These are phyloP conservation scores for Scaptomyza montana DNA, from an alignment of 1,140 invertebrate species.

Conservation along the genomic window DNA sequence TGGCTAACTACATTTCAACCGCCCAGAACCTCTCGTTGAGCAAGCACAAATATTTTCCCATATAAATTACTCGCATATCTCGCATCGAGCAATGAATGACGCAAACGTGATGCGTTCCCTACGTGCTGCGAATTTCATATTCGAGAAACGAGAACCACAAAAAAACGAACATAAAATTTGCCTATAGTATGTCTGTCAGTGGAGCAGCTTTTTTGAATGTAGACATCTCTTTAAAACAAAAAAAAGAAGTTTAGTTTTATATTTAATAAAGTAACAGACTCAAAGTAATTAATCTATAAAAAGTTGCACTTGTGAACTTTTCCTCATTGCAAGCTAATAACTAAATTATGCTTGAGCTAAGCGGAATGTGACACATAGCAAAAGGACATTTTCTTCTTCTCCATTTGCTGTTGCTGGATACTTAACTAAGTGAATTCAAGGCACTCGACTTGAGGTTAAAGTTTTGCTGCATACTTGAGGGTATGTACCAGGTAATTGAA, in stretches of 20 bases:
- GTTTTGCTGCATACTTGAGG: slow-evolving; percentile 52
- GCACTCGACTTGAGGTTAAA: slow-evolving; percentile 18
- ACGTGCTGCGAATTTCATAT: slow-evolving; percentile 75
- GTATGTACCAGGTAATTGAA: slow-evolving; percentile 67
- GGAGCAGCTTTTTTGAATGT: neutral
- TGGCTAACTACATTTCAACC: slow-evolving; percentile 52
- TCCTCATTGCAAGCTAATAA: neutral
- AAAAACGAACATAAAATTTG: neutral
- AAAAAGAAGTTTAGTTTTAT: neutral
- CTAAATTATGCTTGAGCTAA: slow-evolving; percentile 17
- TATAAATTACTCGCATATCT: slow-evolving; percentile 78
- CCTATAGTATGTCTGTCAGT: slow-evolving; percentile 33
- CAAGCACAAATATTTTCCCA: slow-evolving; percentile 74
- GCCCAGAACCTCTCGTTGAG: slow-evolving; percentile 12
- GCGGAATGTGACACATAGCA: slow-evolving; percentile 12
- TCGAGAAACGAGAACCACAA: neutral
- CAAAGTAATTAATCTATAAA: slow-evolving; percentile 4
- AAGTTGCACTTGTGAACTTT: slow-evolving; percentile 3
- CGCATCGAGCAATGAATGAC: slow-evolving; percentile 43
- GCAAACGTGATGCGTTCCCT: slow-evolving; percentile 42
- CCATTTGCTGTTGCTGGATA: neutral
- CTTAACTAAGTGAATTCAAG: slow-evolving; percentile 63
- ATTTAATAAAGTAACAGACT: too few species aligned
- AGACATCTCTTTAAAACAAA: neutral
- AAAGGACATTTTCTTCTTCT: slow-evolving; percentile 8